A percentile compares a stretch with the other conserved stretches of the same genome.
These are phyloP conservation scores for Xiphydria camelus DNA, from an alignment of 2,888 invertebrate genomes.

Conservation along the genomic window DNA sequence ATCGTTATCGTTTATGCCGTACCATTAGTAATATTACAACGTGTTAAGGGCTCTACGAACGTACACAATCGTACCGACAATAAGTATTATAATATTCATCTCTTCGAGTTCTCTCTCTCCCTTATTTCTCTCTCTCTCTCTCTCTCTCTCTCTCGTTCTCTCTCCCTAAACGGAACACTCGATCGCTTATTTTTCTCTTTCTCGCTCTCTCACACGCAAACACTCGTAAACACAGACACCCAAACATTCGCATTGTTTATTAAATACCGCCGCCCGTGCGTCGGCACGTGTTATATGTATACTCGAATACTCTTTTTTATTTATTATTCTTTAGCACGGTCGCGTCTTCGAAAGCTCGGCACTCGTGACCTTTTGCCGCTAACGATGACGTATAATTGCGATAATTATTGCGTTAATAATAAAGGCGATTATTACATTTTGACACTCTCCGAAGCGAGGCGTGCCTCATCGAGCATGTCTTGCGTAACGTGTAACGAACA, in stretches of 20 bases:
- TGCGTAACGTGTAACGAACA: no score
- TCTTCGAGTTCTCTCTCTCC: conserved; percentile 19
- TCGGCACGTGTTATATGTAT: conserved; percentile 22
- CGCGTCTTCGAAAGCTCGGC: conserved; percentile 7
- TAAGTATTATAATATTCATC: conserved; percentile 32
- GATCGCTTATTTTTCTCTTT: conserved; percentile 5
- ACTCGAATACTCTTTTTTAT: conserved; percentile 26
- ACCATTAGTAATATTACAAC: conserved; percentile 41
- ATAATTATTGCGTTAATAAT: not conserved
- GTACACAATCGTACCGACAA: conserved; percentile 41
- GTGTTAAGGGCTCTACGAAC: conserved; percentile 41
- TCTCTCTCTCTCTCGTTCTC: no score
- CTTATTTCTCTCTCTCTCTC: no score
- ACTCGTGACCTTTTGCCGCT: not conserved
- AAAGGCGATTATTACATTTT: no score
- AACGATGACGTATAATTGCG: no score
- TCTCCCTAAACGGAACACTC: conserved; percentile 4
- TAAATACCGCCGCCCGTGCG: conserved; percentile 9
- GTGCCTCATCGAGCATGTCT: no score
- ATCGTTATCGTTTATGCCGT: conserved; percentile 16
- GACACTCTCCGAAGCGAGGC: no score
- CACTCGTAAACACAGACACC: conserved; percentile 10
- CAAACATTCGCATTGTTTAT: conserved; percentile 12
- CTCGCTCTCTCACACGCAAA: conserved; percentile 16
- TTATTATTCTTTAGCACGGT: conserved; percentile 11